Evolutionary conservation across 2,113 vertebrate species (phyloP), one percentile per base, ranked within the genome.

Genomic region (Tiliqua scincoides): DNA sequence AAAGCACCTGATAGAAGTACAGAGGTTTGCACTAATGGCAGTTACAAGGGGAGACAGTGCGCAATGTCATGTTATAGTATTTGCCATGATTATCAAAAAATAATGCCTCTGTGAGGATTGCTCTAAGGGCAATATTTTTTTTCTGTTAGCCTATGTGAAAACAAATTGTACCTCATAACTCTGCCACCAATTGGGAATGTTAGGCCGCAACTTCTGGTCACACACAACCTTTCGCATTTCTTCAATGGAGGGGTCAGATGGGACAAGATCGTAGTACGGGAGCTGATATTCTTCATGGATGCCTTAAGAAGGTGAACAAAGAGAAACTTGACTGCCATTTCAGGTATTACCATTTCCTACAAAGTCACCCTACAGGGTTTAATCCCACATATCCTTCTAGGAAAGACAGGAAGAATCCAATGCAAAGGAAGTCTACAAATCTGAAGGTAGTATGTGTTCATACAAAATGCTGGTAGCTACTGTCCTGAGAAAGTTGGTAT

Each of bases 141-240:
- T 43, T 86, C 59, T 63, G 43, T 81, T 70, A 79, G 27, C 21
- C 21, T 37, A 73, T 48, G 43, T 18, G 43, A 59, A 8, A 10
- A 35, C 12, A 52, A 27, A 30, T 6, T 86, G 68, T 93, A 99
- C 99, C 98, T 99, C 99, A 0, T 99, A 99, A 95, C 98, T 99
- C 93, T 99, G 99, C 99, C 99, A 99, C 98, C 98, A 99, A 95
- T 99, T 99, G 32, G 98, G 99, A 93, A 99, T 98, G 54, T 98
- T 99, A 4, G 99, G 99, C 88, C 99, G 95, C 21, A 99, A 92
- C 76, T 99, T 99, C 97, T 99, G 98, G 88, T 99, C 99, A 87
- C 99, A 99, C n/a, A 99, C 98, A 0, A 99, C 98, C 96, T 99
- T 99, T 92, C 99, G 96, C 99, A 99, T 99, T 94, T 99, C 99